Conservation (phyloP, 2,797 vertebrate species). For the Anolis apletophallus region DNA sequence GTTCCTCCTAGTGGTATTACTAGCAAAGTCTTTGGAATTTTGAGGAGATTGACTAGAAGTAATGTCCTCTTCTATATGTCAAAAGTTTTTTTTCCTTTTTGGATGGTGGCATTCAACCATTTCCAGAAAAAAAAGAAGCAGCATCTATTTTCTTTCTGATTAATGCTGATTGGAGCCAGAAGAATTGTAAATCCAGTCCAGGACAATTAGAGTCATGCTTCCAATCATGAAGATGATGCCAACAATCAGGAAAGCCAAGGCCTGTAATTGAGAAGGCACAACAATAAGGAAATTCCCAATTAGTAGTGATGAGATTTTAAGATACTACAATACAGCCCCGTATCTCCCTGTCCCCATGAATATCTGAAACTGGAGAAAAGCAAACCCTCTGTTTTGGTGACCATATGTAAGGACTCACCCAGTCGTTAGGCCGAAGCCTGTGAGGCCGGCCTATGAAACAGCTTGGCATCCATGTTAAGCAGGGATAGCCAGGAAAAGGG, state of each 20-base stretch:
- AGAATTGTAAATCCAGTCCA: slow-evolving; percentile 95
- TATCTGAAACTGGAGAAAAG: too few species aligned
- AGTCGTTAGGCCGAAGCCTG: too few species aligned
- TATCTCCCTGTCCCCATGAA: too few species aligned
- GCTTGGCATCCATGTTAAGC: too few species aligned
- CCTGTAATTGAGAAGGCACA: slow-evolving; percentile 76
- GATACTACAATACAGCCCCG: not conserved
- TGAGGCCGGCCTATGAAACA: too few species aligned
- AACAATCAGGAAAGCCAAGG: slow-evolving; percentile 87
- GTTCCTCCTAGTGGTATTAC: slow-evolving; percentile 61
- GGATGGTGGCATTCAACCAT: slow-evolving; percentile 62
- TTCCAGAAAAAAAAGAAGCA: slow-evolving; percentile 53
- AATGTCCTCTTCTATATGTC: slow-evolving; percentile 54
- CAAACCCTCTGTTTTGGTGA: too few species aligned
- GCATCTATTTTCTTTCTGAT: slow-evolving; percentile 55
- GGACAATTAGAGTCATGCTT: slow-evolving; percentile 92
- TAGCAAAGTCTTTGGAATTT: slow-evolving; percentile 76
- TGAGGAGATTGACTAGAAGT: slow-evolving; percentile 69
- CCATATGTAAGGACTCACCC: too few species aligned
- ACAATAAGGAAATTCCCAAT: slow-evolving; percentile 37
- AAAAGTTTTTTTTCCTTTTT: slow-evolving; percentile 51
- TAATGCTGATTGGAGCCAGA: slow-evolving; percentile 86
- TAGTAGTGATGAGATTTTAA: slow-evolving; percentile 21
- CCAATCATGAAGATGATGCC: slow-evolving; percentile 94
- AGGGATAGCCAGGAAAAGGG: too few species aligned